Conservation (phyloP, 2,797 vertebrate species). For the Gymnoscopelus braueri region DNA sequence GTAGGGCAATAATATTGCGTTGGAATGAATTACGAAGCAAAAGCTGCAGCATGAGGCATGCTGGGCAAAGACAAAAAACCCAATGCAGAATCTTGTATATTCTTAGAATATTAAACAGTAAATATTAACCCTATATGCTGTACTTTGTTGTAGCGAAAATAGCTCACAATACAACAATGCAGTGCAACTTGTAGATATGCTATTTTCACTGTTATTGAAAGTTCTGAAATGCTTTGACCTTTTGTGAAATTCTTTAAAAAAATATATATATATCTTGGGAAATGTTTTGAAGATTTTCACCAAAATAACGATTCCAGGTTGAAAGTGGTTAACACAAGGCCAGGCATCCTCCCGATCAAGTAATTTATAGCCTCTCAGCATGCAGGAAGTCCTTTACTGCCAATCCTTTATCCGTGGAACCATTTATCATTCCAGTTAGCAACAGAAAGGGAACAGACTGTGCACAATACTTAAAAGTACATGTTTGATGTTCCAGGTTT, state of each 20-base stretch:
- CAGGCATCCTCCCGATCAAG: conserved; percentile 44
- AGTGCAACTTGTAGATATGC: no score
- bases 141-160: no score
- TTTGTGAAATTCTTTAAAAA: no score
- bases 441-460: conserved; percentile 55
- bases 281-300: no score
- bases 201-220: no score
- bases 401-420: conserved; percentile 60
- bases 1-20: conserved; percentile 41
- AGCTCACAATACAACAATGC: no score
- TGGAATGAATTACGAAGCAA: conserved; percentile 51
- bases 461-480: conserved; percentile 61
- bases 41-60: conserved; percentile 28
- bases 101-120: conserved; percentile 14
- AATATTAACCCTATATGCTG: conserved; percentile 33
- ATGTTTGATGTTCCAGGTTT: conserved; percentile 76
- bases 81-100: neutral
- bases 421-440: conserved; percentile 68
- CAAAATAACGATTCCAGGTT: no score
- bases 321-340: conserved; percentile 13
- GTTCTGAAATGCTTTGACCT: no score
- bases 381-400: conserved; percentile 51
- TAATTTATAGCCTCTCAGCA: conserved; percentile 61
- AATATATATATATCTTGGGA: no score
- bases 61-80: conserved; percentile 10